A percentile compares a stretch with the other conserved stretches of the same genome.
Evolutionary conservation across 2,113 vertebrate species (phyloP).

Genomic region (Chaenogobius annularis): DNA sequence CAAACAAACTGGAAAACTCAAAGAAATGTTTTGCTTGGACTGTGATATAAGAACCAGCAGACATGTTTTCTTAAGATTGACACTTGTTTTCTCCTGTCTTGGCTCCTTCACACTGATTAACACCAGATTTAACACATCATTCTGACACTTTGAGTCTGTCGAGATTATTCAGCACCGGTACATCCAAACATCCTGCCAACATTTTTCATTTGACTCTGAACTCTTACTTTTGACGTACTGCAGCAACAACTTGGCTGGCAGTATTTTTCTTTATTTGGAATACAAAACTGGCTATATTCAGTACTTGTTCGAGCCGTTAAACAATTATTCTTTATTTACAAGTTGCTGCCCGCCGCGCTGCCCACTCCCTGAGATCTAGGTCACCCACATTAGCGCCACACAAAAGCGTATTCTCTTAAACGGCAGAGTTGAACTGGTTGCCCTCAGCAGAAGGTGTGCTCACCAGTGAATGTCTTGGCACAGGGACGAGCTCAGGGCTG

Average conservation of each 20-base stretch:
- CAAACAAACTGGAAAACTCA: too few species aligned
- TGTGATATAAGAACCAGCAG: background rate
- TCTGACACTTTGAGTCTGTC: background rate
- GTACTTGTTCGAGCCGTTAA: too few species aligned
- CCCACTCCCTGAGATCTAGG: slow-evolving; percentile 3
- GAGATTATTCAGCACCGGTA: background rate
- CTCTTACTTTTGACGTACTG: background rate
- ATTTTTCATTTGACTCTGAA: background rate
- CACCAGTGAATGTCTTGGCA: slow-evolving; percentile 1
- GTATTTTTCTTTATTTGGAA: too few species aligned
- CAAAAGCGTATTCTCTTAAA: background rate
- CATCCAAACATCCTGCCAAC: background rate
- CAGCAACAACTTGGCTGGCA: background rate
- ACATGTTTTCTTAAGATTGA: background rate
- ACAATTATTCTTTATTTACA: too few species aligned
- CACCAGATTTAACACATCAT: background rate
- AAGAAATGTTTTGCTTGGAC: too few species aligned
- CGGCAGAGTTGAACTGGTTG: slow-evolving; percentile 1
- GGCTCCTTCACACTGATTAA: background rate
- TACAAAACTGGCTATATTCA: background rate
- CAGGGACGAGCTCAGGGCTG: slow-evolving; percentile 1
- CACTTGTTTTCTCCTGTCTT: background rate
- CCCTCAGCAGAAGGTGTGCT: background rate
- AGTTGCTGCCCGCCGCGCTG: background rate
- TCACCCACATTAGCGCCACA: background rate